These are phyloP conservation scores for Cynopterus sphinx DNA, from an alignment of 2,797 vertebrate species.

Conservation along the genomic window DNA sequence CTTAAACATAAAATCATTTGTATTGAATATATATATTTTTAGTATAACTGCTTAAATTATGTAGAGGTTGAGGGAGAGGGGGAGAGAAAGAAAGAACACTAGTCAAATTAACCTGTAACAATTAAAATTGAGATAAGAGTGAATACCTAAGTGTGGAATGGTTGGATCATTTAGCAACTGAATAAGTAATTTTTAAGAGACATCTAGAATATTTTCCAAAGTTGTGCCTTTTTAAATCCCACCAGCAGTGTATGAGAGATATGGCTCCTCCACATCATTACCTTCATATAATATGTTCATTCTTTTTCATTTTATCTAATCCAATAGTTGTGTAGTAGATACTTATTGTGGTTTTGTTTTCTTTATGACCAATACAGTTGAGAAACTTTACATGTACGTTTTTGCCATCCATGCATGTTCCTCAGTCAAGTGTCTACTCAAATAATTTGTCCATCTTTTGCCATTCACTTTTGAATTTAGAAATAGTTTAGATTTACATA, in stretches of 20 bases:
- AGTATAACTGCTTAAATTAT: background rate
- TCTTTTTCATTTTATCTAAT: background rate
- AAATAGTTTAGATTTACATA: background rate
- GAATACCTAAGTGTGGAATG: background rate
- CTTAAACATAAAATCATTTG: background rate
- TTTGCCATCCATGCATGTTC: background rate
- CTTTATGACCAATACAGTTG: background rate
- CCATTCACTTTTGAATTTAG: background rate
- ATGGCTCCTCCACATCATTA: background rate
- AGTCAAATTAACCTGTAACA: background rate
- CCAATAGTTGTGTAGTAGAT: background rate
- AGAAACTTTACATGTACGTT: background rate
- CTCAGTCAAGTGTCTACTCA: background rate
- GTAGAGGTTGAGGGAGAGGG: background rate
- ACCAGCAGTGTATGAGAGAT: background rate
- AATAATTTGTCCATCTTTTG: background rate
- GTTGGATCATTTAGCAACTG: background rate
- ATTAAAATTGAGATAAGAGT: background rate
- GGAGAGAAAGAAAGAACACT: background rate
- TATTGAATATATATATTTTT: background rate
- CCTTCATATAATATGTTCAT: background rate
- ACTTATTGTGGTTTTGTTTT: background rate
- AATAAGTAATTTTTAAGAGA: background rate
- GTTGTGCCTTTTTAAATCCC: background rate
- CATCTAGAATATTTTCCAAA: background rate